Conservation (phyloP, 2,888 invertebrate species). For the Glyphotaelius pellucidus region DNA sequence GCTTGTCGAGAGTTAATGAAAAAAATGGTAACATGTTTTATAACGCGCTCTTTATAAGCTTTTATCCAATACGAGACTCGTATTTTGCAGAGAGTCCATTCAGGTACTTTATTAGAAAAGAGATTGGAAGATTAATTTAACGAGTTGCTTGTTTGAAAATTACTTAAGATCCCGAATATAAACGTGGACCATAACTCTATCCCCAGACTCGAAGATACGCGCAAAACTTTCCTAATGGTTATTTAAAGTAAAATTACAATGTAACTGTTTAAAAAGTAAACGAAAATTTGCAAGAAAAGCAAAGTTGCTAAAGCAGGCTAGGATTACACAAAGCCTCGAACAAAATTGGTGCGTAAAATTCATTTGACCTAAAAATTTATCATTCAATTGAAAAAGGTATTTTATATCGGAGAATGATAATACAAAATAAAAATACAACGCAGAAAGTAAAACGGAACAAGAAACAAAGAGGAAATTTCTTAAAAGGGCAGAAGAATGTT, state of each 20-base stretch:
- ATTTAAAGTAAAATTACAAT: not conserved
- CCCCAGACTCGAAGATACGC: not conserved
- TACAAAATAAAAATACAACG: constrained; percentile 12
- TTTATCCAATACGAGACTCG: not conserved
- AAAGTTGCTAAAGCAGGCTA: not conserved
- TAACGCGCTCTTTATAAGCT: not conserved
- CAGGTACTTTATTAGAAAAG: not conserved
- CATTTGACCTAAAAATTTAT: constrained; percentile 1
- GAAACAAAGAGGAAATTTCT: constrained; percentile 34
- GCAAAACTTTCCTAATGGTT: not conserved
- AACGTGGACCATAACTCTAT: not conserved
- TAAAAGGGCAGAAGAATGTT: not conserved
- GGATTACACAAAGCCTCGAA: not conserved
- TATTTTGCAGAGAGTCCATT: not conserved
- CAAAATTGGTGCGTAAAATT: not conserved
- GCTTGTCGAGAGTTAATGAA: too few species aligned
- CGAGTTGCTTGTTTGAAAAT: not conserved
- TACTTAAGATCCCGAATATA: not conserved
- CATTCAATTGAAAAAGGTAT: not conserved
- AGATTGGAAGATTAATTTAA: not conserved
- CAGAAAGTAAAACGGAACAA: constrained; percentile 24
- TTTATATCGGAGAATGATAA: not conserved
- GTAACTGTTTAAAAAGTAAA: not conserved
- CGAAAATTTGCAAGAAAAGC: not conserved
- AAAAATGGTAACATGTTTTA: not conserved